Base-by-base conservation (phyloP, 1,140 invertebrate species). In the Heliconius hewitsoni region DNA sequence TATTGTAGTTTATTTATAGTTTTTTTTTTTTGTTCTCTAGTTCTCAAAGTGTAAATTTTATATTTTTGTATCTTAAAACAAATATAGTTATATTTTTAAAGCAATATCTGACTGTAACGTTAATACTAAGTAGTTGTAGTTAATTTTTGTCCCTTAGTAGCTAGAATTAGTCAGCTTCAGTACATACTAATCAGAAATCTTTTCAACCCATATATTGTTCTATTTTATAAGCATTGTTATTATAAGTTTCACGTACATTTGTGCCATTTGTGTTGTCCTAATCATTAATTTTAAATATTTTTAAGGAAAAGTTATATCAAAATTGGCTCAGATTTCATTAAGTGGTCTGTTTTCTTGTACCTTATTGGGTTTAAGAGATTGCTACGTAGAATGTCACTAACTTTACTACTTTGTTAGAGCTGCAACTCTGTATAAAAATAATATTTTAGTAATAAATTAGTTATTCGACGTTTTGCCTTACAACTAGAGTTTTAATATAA, bases 31-130 rank as follows among this genome's bases (percentile, higher is more conserved):
- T 34, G 0, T 34, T 37, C 34, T 37, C 4, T 6, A 37, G 6
- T 37, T 37, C 34, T 37, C 34, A 37, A 37, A 37, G 34, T 34
- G 30, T 34, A 34, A 30, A 30, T 30, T 30, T 37, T 37, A 37
- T 4, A 37, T 37, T 37, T 37, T 37, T 37, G 34, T 8, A 37
- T 37, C 34, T 23, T 13, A 46, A 46, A 46, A 46, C 13, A 46
- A 46, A 46, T 52, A 46, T 52, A 5, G 6, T 19, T 52, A 52
- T 52, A 52, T 16, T 30, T 30, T 30, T 6, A 66, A 27, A 27
- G 60, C 60, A 66, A 66, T 30, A 66, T 66, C 60, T 66, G 60
- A 30, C 60, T 66, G 9, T 66, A 30, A 30, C 60, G 60, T 13
- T 37, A 66, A 16, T 66, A 57, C 55, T 11, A 23, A 23, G 55